phyloP scores from a whole-genome alignment of 2,888 invertebrate genomes.

The Crepidodera aurea region DNA sequence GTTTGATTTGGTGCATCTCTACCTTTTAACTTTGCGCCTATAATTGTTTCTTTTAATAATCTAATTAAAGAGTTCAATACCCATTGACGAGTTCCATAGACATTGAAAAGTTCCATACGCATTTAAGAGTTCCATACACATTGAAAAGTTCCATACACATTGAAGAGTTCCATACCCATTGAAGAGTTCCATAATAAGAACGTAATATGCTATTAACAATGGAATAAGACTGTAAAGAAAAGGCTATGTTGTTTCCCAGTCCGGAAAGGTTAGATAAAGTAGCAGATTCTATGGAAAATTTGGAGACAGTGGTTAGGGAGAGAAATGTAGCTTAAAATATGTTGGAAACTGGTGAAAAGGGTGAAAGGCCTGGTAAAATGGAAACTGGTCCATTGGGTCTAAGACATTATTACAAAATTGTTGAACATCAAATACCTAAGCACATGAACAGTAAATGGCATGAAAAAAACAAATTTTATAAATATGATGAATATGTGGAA shows the following conservation, averaged over 20 bases:
- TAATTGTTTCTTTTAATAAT: too few relatives aligned
- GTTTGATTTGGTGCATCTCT: too few relatives aligned
- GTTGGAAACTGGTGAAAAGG: constrained; percentile 88
- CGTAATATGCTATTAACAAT: constrained; percentile 96
- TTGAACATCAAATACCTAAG: constrained; percentile 73
- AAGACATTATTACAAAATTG: constrained; percentile 64
- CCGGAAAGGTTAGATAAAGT: constrained; percentile 95
- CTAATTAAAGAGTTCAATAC: too few relatives aligned
- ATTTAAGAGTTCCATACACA: too few relatives aligned
- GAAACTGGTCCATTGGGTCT: constrained; percentile 70
- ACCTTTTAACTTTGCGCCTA: too few relatives aligned
- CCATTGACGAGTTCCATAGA: too few relatives aligned
- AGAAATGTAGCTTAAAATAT: constrained; percentile 88
- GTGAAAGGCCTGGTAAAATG: constrained; percentile 75
- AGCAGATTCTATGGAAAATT: constrained; percentile 91
- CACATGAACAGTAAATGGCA: constrained; percentile 73
- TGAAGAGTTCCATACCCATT: too few relatives aligned
- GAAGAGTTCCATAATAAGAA: too few relatives aligned
- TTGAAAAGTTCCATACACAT: too few relatives aligned
- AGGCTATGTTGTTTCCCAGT: constrained; percentile 79
- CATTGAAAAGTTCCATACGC: too few relatives aligned
- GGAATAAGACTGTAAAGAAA: constrained; percentile 81
- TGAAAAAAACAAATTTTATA: constrained; percentile 64
- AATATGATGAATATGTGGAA: constrained; percentile 68
- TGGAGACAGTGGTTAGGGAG: constrained; percentile 90